Evolutionary conservation across 2,888 invertebrate genomes (phyloP).

Genomic region (Pterobdella sp.): DNA sequence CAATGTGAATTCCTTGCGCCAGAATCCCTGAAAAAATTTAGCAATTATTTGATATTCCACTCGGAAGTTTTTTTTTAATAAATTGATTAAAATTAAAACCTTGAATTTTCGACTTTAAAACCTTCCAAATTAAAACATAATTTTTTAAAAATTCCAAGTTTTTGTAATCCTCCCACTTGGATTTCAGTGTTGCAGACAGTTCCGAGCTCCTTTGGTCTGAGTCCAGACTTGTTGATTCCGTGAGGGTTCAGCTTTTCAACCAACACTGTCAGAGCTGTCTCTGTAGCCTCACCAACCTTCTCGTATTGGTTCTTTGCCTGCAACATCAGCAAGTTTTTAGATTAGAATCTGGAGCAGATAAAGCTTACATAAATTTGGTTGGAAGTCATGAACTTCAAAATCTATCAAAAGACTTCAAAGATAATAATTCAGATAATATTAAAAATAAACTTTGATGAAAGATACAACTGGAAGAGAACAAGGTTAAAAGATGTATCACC

Average conservation of each 20-base stretch:
- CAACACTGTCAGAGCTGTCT: constrained; percentile 93
- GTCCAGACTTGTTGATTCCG: constrained; percentile 74
- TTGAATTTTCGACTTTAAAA: too few species aligned
- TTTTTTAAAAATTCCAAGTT: background rate
- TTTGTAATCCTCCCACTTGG: constrained; percentile 54
- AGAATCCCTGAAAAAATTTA: constrained; percentile 62
- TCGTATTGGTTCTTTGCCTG: constrained; percentile 89
- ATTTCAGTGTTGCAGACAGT: constrained; percentile 67
- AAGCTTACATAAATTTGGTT: background rate
- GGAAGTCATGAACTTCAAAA: background rate
- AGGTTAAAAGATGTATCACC: too few species aligned
- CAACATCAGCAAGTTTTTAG: background rate
- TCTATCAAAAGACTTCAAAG: too few species aligned
- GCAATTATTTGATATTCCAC: background rate
- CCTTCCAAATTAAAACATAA: too few species aligned
- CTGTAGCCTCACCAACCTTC: constrained; percentile 99
- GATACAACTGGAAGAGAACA: too few species aligned
- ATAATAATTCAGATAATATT: too few species aligned
- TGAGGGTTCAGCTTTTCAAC: constrained; percentile 97
- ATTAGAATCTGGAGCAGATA: background rate
- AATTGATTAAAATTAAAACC: too few species aligned
- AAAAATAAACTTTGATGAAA: too few species aligned
- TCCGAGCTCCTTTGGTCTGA: constrained; percentile 80
- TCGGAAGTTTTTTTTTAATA: too few species aligned
- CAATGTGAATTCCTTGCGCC: constrained; percentile 98